Evolutionary conservation across 2,888 invertebrate species (phyloP), one percentile per base, ranked within the genome.

Genomic region (Clanis bilineata): DNA sequence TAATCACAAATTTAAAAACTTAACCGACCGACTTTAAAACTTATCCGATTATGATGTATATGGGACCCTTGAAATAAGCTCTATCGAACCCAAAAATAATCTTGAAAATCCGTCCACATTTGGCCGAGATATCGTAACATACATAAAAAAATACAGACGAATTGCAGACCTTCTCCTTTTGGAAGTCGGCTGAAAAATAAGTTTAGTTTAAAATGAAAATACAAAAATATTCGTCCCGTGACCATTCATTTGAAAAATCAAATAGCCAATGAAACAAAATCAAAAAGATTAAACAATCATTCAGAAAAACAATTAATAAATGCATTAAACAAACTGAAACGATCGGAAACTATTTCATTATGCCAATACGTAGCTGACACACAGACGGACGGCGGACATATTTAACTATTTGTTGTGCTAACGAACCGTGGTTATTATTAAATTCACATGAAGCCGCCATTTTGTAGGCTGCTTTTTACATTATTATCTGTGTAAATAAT

Each of bases 351-450:
- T 51, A 51, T 51, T 51, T 32, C 51, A 51, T 51, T 51, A 51
- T 18, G 44, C 44, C 44, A 28, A 51, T 51, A 32, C 51, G 51
- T 32, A 45, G 47, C n/a, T 7, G 41, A 38, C 44, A 56, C 56
- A 45, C 25, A 55, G 47, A 54, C 54, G 18, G 18, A 45, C 43
- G 36, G 44, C 10, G 4, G 44, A 21, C 32, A 45, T 36, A 55
- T 60, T 58, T 57, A 62, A 63, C 62, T 65, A 62, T 66, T 62
- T 61, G 68, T 65, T 62, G 59, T 59, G 66, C 60, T 71, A 72
- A 70, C 71, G 69, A 74, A 72, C 66, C 70, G 67, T 65, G 61
- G 47, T 10, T 56, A 63, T 70, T 62, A 68, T 62, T 60, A 47
- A 58, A 58, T 58, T 38, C 36, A 22, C 25, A 58, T 58, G 47